Evolutionary conservation across 2,797 vertebrate species (phyloP).

Genomic region (Sylvilagus floridanus): DNA sequence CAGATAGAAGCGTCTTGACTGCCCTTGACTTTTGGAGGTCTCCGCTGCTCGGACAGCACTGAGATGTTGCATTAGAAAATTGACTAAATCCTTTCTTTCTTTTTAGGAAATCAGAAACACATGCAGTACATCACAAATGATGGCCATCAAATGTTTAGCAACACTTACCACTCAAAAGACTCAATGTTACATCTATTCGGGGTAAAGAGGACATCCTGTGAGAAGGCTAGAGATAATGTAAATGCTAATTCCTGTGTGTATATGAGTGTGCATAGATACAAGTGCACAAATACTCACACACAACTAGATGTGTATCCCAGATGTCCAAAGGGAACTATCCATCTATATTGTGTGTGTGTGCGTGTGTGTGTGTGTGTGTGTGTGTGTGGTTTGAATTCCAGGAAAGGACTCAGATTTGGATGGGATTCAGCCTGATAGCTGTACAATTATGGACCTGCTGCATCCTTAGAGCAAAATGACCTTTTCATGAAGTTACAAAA

Average conservation of each 20-base stretch:
- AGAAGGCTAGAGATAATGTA: not conserved
- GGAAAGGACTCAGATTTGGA: constrained; percentile 75
- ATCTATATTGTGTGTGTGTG: too few relatives aligned
- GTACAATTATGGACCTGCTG: constrained; percentile 86
- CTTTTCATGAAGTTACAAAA: constrained; percentile 89
- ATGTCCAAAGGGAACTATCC: not conserved
- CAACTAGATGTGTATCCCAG: not conserved
- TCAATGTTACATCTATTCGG: not conserved
- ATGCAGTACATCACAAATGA: not conserved
- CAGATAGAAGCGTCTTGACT: not conserved
- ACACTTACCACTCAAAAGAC: not conserved
- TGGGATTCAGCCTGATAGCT: constrained; percentile 79
- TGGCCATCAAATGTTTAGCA: not conserved
- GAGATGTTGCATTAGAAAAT: not conserved
- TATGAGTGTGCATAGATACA: too few relatives aligned
- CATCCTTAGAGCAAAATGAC: constrained; percentile 87
- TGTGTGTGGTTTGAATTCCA: not conserved
- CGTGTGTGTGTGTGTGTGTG: not conserved
- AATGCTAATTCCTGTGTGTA: not conserved
- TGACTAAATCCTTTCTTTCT: not conserved
- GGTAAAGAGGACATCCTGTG: not conserved
- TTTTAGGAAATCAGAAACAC: not conserved
- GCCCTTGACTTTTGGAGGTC: not conserved
- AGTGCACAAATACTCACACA: not conserved
- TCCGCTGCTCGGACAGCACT: not conserved